Conservation (phyloP, 2,113 vertebrate genomes). For the Gymnocephalus cernua region DNA sequence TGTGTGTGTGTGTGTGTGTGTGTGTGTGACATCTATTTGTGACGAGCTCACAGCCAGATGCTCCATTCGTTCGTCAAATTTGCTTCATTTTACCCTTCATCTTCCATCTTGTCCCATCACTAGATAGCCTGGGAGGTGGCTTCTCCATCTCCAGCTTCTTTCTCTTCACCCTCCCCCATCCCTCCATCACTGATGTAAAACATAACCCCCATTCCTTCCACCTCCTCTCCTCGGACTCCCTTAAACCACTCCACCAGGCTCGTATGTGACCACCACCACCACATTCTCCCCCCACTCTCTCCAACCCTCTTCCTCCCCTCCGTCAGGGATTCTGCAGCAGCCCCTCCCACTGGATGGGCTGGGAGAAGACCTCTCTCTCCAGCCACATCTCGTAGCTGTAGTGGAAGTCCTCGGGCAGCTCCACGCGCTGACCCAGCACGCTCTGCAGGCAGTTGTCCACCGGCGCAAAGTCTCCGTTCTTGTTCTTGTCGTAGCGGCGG, state of each 20-base stretch:
- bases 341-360: slow-evolving; percentile 98
- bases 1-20: slow-evolving; percentile 30
- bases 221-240: neutral
- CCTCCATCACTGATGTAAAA: neutral
- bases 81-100: slow-evolving; percentile 8
- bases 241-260: slow-evolving; percentile 5
- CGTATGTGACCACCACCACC: neutral
- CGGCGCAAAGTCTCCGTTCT: slow-evolving; percentile 89
- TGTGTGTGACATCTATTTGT: slow-evolving; percentile 33
- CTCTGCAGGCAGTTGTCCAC: slow-evolving; percentile 99
- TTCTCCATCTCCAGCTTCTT: neutral
- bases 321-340: slow-evolving; percentile 86
- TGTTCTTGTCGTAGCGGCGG: slow-evolving; percentile 90
- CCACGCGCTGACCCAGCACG: slow-evolving; percentile 92
- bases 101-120: slow-evolving; percentile 1
- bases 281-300: neutral
- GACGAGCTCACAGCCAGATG: slow-evolving; percentile 5
- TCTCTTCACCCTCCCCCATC: neutral
- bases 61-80: neutral
- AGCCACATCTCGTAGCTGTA: slow-evolving; percentile 98
- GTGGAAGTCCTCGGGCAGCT: slow-evolving; percentile 94
- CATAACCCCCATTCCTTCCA: neutral
- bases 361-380: slow-evolving; percentile 96
- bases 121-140: neutral
- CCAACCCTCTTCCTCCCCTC: neutral